Evolutionary conservation across 2,888 invertebrate genomes (phyloP).

Genomic region (Luperina nickerlii): DNA sequence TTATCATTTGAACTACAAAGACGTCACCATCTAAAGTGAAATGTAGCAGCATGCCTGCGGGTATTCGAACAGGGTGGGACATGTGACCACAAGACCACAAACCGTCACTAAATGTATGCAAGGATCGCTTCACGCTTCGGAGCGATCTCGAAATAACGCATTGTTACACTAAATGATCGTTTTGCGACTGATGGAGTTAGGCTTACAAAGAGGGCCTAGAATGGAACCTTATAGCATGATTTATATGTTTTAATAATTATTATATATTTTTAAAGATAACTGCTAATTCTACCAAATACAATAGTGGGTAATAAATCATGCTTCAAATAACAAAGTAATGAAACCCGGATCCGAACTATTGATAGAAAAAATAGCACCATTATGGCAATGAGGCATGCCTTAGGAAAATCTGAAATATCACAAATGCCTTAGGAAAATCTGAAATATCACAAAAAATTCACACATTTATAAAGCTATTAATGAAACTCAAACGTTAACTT

Average conservation of each 20-base stretch:
- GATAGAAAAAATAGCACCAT: neutral
- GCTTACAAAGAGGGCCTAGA: neutral
- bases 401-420: neutral
- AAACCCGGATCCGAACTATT: neutral
- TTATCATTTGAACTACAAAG: constrained; percentile 7
- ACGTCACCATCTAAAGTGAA: constrained; percentile 10
- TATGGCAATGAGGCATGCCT: neutral
- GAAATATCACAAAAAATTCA: neutral
- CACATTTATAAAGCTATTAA: neutral
- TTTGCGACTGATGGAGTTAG: neutral
- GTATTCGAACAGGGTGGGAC: neutral
- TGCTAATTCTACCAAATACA: neutral
- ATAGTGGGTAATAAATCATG: neutral
- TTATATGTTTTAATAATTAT: neutral
- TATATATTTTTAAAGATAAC: neutral
- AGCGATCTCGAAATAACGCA: constrained; percentile 2
- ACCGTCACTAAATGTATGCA: constrained; percentile 42
- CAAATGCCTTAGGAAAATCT: neutral
- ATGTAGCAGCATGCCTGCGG: constrained; percentile 18
- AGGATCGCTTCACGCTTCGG: constrained; percentile 25
- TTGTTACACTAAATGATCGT: neutral
- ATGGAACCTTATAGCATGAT: neutral
- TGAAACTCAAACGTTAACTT: neutral
- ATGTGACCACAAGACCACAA: constrained; percentile 34
- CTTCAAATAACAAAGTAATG: neutral